Conservation (phyloP, 2,113 vertebrate species). For the Rana temporaria region DNA sequence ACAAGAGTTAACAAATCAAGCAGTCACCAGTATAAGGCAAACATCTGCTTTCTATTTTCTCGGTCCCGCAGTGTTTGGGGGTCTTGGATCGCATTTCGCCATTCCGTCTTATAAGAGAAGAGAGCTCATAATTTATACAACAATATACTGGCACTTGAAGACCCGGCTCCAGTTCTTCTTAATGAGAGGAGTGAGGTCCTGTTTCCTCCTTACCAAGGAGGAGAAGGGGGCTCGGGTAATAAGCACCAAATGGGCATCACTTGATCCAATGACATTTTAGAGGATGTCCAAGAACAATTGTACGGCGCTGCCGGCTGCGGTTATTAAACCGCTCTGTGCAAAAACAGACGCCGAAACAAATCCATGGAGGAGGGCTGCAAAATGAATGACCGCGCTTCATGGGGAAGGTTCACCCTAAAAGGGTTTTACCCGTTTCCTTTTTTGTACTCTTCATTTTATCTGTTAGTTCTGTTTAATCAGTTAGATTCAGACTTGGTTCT, state of each 20-base stretch:
- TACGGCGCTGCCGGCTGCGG: conserved; percentile 47
- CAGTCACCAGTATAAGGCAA: conserved; percentile 52
- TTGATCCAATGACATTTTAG: conserved; percentile 62
- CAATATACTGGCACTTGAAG: conserved; percentile 68
- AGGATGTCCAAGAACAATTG: conserved; percentile 59
- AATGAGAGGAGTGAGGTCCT: conserved; percentile 73
- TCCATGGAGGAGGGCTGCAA: not conserved
- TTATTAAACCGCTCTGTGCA: conserved; percentile 52
- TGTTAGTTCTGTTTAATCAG: not conserved
- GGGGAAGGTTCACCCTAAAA: too few species aligned
- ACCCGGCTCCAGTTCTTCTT: conserved; percentile 74
- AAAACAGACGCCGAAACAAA: conserved; percentile 44
- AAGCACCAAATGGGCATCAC: conserved; percentile 70
- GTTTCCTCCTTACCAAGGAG: conserved; percentile 68
- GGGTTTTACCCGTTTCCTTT: not conserved
- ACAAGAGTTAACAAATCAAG: conserved; percentile 65
- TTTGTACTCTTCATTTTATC: not conserved
- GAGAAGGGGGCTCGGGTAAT: conserved; percentile 64
- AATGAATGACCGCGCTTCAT: not conserved
- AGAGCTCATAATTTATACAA: conserved; percentile 75
- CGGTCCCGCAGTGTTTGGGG: conserved; percentile 60
- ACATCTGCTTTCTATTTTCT: conserved; percentile 83
- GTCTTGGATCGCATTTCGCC: conserved; percentile 71
- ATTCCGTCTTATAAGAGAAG: conserved; percentile 72
- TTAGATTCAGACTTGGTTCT: too few species aligned